Conservation (phyloP, 2,113 vertebrate species). For the Suncus etruscus region DNA sequence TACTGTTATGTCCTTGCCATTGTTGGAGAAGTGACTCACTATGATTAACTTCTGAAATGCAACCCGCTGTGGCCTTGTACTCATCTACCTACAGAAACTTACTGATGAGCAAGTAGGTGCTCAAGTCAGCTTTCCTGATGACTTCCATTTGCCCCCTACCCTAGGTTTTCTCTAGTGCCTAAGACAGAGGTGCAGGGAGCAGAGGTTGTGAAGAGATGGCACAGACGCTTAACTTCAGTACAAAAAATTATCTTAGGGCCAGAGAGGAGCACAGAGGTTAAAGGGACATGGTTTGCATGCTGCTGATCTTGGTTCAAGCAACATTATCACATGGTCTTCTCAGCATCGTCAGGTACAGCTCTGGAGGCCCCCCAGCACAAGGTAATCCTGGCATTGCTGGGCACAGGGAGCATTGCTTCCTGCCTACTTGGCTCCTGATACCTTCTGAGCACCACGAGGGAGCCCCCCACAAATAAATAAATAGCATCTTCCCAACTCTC, state of each 20-base stretch:
- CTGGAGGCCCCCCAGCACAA: too few species aligned
- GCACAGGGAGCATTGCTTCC: not conserved
- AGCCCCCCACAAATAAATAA: too few species aligned
- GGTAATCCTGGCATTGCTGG: too few species aligned
- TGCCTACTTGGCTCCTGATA: too few species aligned
- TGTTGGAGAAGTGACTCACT: not conserved
- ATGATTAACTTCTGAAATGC: not conserved
- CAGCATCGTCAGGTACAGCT: too few species aligned
- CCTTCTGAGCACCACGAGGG: too few species aligned
- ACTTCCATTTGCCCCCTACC: not conserved
- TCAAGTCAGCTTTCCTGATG: not conserved
- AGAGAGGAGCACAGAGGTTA: too few species aligned
- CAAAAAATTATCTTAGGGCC: not conserved
- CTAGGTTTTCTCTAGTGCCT: not conserved
- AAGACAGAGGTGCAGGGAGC: not conserved
- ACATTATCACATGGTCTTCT: too few species aligned
- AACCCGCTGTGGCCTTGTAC: not conserved
- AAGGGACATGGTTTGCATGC: too few species aligned
- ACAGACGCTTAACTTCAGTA: not conserved
- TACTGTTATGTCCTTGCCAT: not conserved
- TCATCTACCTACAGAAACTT: not conserved
- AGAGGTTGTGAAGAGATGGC: not conserved
- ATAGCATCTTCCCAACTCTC: not conserved
- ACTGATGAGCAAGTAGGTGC: not conserved
- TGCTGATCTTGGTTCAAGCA: too few species aligned